phyloP scores from a whole-genome alignment of 2,113 vertebrate species.

The Megaleporinus macrocephalus region DNA sequence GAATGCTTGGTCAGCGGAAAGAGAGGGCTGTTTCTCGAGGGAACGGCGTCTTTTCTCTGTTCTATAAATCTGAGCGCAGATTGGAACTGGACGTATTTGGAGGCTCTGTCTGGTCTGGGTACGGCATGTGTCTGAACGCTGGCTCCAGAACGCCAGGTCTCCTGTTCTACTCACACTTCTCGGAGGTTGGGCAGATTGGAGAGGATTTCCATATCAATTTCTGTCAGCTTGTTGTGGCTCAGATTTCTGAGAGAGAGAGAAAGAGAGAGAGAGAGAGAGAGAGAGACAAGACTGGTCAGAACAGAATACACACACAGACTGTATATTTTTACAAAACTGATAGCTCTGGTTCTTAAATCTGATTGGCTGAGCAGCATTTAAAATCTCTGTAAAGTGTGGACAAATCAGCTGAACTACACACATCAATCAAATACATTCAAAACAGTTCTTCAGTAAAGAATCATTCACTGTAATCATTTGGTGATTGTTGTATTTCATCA shows the following conservation, averaged over 20 bases:
- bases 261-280: not conserved
- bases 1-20: too few species aligned
- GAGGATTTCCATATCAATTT: constrained; percentile 84
- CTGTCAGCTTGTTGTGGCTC: constrained; percentile 89
- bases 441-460: too few species aligned
- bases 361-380: too few species aligned
- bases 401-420: too few species aligned
- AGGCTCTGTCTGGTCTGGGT: not conserved
- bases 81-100: constrained; percentile 17
- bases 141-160: not conserved
- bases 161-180: constrained; percentile 89
- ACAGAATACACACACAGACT: not conserved
- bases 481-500: too few species aligned
- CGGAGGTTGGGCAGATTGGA: constrained; percentile 83
- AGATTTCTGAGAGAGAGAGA: constrained; percentile 85
- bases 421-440: too few species aligned
- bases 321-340: not conserved
- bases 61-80: not conserved
- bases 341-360: too few species aligned
- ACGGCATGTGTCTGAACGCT: not conserved
- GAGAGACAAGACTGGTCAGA: constrained; percentile 31
- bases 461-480: too few species aligned
- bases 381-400: too few species aligned
- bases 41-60: too few species aligned
- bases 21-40: too few species aligned